Base-by-base conservation (phyloP, 2,797 vertebrate species). In the Pipistrellus pipistrellus region DNA sequence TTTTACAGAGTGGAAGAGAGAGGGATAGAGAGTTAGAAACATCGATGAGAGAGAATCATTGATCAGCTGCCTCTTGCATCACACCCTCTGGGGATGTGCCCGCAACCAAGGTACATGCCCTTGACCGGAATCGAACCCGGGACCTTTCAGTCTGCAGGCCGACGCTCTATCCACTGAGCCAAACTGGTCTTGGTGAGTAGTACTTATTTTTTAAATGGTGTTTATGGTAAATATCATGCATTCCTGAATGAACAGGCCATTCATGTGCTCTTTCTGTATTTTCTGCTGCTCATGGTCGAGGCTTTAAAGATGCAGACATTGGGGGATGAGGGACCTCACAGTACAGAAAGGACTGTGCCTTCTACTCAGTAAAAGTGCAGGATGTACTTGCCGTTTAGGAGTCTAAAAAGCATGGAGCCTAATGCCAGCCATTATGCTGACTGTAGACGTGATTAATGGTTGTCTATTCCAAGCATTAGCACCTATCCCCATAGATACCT, bases 401-500 rank as follows among this genome's bases (percentile, higher is more conserved):
- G n/a, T 80, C 81, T 68, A 35, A 76, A n/a, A 85, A 76, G 8
- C 46, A 35, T 5, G 7, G 21, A 35, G 27, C 20, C 59, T 25
- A 27, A 62, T 15, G 14, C 64, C 73, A 69, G 48, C 80, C 68
- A 10, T 94, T 75, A 35, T 21, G 44, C 38, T 15, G 91, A 82
- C 62, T 46, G 32, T 3, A 88, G 78, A 91, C 6, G 17, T 94
- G 88, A 96, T 88, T 95, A 94, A 94, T 57, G 64, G 30, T 53
- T 90, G 41, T 80, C 81, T 95, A 11, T 88, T 93, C 85, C 35
- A 68, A 88, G 73, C 90, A 94, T 90, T 96, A 95, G 59, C 73
- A 81, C 38, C 72, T 87, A 83, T 85, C 92, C 94, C 91, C 46
- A 88, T 15, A 94, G 93, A 81, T 64, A 94, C 75, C 91, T 81